Evolutionary conservation across 2,113 vertebrate species (phyloP).

Genomic region (Gnathonemus longibarbis): DNA sequence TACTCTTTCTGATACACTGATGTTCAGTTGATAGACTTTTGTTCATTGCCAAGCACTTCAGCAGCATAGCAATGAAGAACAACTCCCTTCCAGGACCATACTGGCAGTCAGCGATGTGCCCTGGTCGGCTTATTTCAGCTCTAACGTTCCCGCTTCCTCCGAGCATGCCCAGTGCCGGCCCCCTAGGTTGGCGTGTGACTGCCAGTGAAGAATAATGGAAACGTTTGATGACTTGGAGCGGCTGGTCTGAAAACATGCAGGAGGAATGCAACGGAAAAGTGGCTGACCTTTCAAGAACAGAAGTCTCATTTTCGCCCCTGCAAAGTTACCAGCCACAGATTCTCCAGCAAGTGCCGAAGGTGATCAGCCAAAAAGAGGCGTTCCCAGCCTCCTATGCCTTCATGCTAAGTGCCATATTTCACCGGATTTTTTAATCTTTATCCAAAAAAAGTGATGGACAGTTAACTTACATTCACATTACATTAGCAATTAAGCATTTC

Average conservation of each 20-base stretch:
- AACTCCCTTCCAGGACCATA: neutral
- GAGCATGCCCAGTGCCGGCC: constrained; percentile 2
- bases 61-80: neutral
- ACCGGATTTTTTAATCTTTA: neutral
- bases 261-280: constrained; percentile 50
- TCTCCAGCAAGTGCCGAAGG: constrained; percentile 14
- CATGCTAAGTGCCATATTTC: neutral
- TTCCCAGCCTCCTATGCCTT: neutral
- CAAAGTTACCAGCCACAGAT: constrained; percentile 2
- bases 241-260: constrained; percentile 33
- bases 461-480: neutral
- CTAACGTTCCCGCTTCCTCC: constrained; percentile 5
- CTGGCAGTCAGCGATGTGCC: neutral
- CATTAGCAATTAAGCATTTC: neutral
- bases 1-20: neutral
- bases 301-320: constrained; percentile 38
- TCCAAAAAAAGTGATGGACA: neutral
- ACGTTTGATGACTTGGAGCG: constrained; percentile 49
- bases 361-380: constrained; percentile 13
- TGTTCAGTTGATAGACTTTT: neutral
- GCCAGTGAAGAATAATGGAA: constrained; percentile 53
- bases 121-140: constrained; percentile 7
- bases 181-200: constrained; percentile 23
- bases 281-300: constrained; percentile 54
- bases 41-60: neutral